Evolutionary conservation across 2,888 invertebrate genomes (phyloP), one percentile per base, ranked within the genome.

Genomic region (Volucella inflata): DNA sequence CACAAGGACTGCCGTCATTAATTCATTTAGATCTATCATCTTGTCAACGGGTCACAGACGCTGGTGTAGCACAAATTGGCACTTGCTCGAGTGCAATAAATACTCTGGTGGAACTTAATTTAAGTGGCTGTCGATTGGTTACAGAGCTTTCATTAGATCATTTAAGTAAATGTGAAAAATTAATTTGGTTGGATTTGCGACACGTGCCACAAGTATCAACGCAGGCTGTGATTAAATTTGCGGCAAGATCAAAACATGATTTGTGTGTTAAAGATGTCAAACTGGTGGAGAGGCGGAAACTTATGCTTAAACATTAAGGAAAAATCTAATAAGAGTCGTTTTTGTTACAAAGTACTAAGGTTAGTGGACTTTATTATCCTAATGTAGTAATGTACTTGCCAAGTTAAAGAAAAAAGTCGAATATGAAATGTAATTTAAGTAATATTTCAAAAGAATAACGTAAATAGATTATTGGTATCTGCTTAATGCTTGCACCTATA

Each of bases 31-130:
- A 97, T 92, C 93, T 98, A 88, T 95, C 97, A 87, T 96, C 97
- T 74, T 98, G 98, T 92, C 95, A 96, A 76, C 94, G 97, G 30
- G 94, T 98, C 50, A 97, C 97, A 0, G 98, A 98, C 91, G 97
- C 97, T 11, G 98, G 98, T 59, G 96, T 98, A 62, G 97, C 97
- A 36, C 97, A 97, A 92, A 93, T 98, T 55, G 96, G 96, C 67
- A 95, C 96, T 81, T 94, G 95, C 40, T 95, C 96, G 81, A 95
- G 95, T n/a, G 93, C 94, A 3, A 91, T 94, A 10, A 93, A 92
- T 55, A 95, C 95, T 30, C 93, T 98, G 87, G 93, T 94, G 81
- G 95, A 95, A 87, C 93, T 98, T 44, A 97, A 97, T 91, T 93
- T 98, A 88, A 96, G 97, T 72, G 96, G 96, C 88, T 97, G 97